These are phyloP conservation scores for Cylloceria caligata DNA, from an alignment of 2,888 invertebrate species.

Conservation along the genomic window DNA sequence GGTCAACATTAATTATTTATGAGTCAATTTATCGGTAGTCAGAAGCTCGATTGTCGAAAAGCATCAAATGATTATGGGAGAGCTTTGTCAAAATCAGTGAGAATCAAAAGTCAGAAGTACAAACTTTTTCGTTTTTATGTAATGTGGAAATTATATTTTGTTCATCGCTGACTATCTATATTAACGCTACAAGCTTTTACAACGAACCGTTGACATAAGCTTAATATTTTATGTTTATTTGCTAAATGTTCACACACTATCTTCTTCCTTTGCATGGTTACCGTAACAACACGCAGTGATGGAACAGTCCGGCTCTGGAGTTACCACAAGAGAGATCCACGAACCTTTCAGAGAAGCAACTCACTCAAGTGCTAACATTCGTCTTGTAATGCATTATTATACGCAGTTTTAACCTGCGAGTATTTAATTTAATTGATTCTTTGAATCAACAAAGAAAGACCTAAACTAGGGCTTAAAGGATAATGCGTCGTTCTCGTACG, in stretches of 20 bases:
- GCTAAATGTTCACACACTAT: conserved; percentile 61
- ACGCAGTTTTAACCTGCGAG: conserved; percentile 46
- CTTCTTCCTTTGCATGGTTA: conserved; percentile 84
- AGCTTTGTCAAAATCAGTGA: neutral
- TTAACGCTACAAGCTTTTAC: conserved; percentile 28
- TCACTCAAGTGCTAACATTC: conserved; percentile 81
- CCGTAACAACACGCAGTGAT: conserved; percentile 80
- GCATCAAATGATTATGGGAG: neutral
- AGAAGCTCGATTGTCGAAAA: neutral
- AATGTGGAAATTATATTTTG: neutral
- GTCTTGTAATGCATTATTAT: conserved; percentile 33
- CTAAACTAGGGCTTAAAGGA: conserved; percentile 43
- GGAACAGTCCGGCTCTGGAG: conserved; percentile 83
- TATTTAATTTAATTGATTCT: conserved; percentile 63
- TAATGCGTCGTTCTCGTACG: conserved; percentile 31
- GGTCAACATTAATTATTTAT: neutral
- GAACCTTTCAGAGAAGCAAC: conserved; percentile 83
- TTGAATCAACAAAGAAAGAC: conserved; percentile 26
- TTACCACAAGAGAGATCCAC: conserved; percentile 80
- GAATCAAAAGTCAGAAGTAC: neutral
- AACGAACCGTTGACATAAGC: conserved; percentile 1
- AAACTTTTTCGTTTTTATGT: neutral
- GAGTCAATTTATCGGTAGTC: neutral
- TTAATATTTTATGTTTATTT: conserved; percentile 23
- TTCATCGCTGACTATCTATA: neutral